Evolutionary conservation across 1,140 invertebrate genomes (phyloP).

Genomic region (Camponotus floridanus): DNA sequence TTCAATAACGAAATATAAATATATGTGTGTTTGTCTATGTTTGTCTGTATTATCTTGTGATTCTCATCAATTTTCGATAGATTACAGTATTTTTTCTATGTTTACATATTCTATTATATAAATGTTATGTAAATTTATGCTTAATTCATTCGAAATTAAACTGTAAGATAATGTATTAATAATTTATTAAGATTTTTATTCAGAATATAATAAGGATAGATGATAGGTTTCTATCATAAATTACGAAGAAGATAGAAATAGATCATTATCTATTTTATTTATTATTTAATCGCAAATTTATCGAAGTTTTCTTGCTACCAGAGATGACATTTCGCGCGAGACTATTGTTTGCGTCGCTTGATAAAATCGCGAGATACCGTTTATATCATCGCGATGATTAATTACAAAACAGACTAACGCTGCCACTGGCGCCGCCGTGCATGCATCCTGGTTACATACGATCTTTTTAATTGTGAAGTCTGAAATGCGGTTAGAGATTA

Average conservation of each 20-base stretch:
- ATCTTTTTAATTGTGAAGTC: conserved; percentile 45
- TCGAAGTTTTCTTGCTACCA: not conserved
- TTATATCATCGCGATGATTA: conserved; percentile 49
- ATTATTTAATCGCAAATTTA: conserved; percentile 21
- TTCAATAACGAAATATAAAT: not conserved
- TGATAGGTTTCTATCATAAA: conserved; percentile 15
- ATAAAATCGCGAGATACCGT: conserved; percentile 54
- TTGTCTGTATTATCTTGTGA: too few species aligned
- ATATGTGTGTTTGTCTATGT: too few species aligned
- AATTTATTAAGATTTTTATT: conserved; percentile 8
- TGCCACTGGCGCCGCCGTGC: not conserved
- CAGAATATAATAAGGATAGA: not conserved
- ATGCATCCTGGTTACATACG: not conserved
- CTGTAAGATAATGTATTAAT: conserved; percentile 13
- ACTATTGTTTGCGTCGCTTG: conserved; percentile 43
- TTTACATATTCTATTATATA: too few species aligned
- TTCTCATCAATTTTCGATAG: too few species aligned
- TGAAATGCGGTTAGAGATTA: conserved; percentile 44
- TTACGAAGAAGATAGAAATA: not conserved
- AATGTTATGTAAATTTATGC: not conserved
- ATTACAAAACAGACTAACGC: conserved; percentile 28
- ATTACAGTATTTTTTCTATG: not conserved
- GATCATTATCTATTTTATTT: conserved; percentile 15
- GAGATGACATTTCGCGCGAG: conserved; percentile 25
- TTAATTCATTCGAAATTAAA: not conserved